phyloP scores from a whole-genome alignment of 1,140 invertebrate species.

The Drosophila cardini region DNA sequence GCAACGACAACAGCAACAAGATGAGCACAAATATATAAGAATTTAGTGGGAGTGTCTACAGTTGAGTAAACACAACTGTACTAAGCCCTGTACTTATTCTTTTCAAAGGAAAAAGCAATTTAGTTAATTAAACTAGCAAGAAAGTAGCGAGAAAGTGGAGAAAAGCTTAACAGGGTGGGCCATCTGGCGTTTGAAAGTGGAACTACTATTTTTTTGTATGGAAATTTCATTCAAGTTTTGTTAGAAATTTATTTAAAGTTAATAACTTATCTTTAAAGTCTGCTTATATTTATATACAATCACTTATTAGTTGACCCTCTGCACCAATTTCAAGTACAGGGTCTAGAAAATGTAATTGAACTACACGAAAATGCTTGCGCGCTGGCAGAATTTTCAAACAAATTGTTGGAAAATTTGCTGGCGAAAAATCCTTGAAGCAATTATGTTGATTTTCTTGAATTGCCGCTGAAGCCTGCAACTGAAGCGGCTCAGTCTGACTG shows the following conservation, averaged over 20 bases:
- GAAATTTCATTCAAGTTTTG: too few species aligned
- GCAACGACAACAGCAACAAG: constrained; percentile 34
- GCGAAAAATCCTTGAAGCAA: constrained; percentile 49
- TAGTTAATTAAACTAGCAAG: too few species aligned
- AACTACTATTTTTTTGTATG: too few species aligned
- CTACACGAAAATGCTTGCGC: constrained; percentile 46
- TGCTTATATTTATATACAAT: too few species aligned
- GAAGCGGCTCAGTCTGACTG: background rate
- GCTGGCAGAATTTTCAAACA: constrained; percentile 43
- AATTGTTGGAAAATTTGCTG: constrained; percentile 32
- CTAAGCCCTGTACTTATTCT: background rate
- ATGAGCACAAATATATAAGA: constrained; percentile 4
- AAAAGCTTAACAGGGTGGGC: too few species aligned
- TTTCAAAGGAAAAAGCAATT: background rate
- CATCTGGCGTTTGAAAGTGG: too few species aligned
- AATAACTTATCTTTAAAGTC: too few species aligned
- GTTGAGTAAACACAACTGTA: background rate
- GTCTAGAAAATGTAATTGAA: constrained; percentile 43
- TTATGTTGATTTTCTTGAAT: constrained; percentile 68
- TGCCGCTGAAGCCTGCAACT: constrained; percentile 22
- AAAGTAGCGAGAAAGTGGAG: too few species aligned
- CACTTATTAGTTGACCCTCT: too few species aligned
- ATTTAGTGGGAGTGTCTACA: background rate
- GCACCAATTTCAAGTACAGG: background rate
- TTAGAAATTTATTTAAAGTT: too few species aligned